A percentile compares a stretch with the other conserved stretches of the same genome.
These are phyloP conservation scores for Eucera pruinosa DNA, from an alignment of 2,888 invertebrate genomes.

Conservation along the genomic window DNA sequence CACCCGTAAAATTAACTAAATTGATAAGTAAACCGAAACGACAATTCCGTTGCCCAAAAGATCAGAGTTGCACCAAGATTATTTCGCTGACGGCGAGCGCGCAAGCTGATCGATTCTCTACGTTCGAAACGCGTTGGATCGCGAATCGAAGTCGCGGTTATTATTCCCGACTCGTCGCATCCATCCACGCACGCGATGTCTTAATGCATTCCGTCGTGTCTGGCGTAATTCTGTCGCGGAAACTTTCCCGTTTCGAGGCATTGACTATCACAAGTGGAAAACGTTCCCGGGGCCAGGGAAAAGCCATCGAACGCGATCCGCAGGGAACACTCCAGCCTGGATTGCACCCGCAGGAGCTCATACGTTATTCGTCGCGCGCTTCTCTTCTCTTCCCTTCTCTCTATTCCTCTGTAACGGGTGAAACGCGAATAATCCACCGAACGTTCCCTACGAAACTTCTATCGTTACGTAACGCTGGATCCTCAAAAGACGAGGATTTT, in stretches of 20 bases:
- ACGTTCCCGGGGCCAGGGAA: conserved; percentile 17
- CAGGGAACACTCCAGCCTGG: conserved; percentile 64
- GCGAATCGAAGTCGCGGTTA: conserved; percentile 33
- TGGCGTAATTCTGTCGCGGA: conserved; percentile 26
- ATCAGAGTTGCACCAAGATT: no score
- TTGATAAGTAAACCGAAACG: no score
- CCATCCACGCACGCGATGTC: conserved; percentile 9
- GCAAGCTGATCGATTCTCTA: no score
- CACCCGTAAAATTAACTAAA: no score
- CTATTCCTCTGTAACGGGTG: conserved; percentile 41
- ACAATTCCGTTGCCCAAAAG: no score
- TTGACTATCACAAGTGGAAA: conserved; percentile 50
- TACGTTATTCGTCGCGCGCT: conserved; percentile 42
- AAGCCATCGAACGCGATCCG: conserved; percentile 72
- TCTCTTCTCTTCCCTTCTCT: neutral
- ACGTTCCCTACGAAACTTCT: neutral
- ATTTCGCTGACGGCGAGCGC: no score
- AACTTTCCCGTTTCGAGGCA: conserved; percentile 41
- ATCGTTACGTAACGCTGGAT: neutral
- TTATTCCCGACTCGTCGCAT: conserved; percentile 39
- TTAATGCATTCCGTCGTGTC: conserved; percentile 26
- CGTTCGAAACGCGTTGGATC: conserved; percentile 10
- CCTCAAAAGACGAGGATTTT: neutral
- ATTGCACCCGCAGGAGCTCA: conserved; percentile 57
- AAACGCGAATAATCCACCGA: conserved; percentile 22